Conservation (phyloP, 2,797 vertebrate genomes). For the Orestias chungarensis region DNA sequence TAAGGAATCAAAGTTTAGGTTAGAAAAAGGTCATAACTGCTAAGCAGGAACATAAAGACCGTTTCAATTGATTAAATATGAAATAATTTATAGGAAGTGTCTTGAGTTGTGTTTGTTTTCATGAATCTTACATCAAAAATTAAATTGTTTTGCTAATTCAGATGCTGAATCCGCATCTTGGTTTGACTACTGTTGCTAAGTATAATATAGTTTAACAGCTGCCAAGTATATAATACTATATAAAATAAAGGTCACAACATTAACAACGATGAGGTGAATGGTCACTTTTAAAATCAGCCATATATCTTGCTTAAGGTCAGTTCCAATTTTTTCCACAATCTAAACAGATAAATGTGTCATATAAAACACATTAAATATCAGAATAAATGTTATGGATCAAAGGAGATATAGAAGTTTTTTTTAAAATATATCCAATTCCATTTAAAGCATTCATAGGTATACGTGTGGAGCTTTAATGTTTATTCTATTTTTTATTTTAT, state of each 20-base stretch:
- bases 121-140: background rate
- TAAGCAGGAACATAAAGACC: background rate
- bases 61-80: background rate
- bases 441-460: background rate
- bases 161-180: background rate
- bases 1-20: background rate
- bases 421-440: background rate
- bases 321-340: background rate
- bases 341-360: background rate
- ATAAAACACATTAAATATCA: background rate
- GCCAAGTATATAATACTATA: background rate
- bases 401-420: background rate
- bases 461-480: background rate
- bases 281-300: background rate
- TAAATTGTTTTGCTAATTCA: background rate
- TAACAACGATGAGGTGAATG: background rate
- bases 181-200: too few relatives aligned
- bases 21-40: background rate
- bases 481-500: too few relatives aligned
- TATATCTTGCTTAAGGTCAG: background rate
- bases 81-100: too few relatives aligned
- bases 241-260: background rate
- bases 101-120: background rate
- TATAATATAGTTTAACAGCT: too few relatives aligned
- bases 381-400: background rate